Evolutionary conservation across 2,113 vertebrate genomes (phyloP).

Genomic region (Cyprinodon brontotheroides): DNA sequence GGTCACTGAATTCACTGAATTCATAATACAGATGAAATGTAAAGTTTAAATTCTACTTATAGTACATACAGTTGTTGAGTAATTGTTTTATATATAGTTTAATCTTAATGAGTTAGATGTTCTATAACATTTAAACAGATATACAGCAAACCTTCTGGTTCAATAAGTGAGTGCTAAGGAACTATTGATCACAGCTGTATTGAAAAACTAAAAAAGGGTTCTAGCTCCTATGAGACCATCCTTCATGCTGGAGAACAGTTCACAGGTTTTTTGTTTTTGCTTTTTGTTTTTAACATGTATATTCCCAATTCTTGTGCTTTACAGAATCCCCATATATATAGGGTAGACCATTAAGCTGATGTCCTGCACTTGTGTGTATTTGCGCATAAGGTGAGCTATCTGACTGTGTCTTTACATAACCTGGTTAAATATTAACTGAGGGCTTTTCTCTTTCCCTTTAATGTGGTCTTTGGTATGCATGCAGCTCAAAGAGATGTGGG

Average conservation of each 20-base stretch:
- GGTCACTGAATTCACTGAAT: no score
- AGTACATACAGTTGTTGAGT: no score
- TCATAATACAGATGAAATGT: background rate
- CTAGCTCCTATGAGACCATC: background rate
- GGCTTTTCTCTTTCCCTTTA: constrained; percentile 51
- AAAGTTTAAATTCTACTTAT: background rate
- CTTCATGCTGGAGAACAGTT: background rate
- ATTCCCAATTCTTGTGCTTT: constrained; percentile 11
- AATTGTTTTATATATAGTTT: background rate
- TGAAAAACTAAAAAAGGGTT: background rate
- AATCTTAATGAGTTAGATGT: background rate
- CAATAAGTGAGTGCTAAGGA: background rate
- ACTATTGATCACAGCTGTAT: background rate
- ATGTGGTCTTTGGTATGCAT: constrained; percentile 62
- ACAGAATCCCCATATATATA: constrained; percentile 15
- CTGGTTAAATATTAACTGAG: constrained; percentile 70
- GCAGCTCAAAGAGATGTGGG: constrained; percentile 16
- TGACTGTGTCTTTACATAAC: constrained; percentile 54
- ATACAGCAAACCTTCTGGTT: background rate
- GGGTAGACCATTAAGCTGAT: constrained; percentile 14
- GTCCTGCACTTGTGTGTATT: constrained; percentile 43
- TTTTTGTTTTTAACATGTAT: constrained; percentile 7
- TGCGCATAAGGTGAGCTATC: constrained; percentile 64
- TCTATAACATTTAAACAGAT: background rate
- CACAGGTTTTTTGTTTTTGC: background rate